A percentile compares a stretch with the other conserved stretches of the same genome.
These are phyloP conservation scores for Prenolepis imparis DNA, from an alignment of 2,888 invertebrate genomes.

Conservation along the genomic window DNA sequence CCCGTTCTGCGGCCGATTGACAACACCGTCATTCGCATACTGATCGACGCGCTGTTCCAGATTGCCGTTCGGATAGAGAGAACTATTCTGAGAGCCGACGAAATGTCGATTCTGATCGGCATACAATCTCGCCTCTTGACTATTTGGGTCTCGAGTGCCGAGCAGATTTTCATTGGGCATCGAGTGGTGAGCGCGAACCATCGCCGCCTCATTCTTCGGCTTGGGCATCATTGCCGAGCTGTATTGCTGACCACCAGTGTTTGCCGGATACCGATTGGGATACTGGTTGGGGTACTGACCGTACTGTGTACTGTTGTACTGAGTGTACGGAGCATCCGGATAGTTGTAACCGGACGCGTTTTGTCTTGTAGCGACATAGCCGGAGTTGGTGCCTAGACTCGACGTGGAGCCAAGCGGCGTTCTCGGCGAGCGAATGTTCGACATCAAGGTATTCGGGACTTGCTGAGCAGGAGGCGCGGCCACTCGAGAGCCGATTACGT, in stretches of 20 bases:
- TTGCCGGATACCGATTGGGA: constrained; percentile 56
- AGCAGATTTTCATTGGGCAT: constrained; percentile 24
- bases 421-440: constrained; percentile 72
- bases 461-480: constrained; percentile 78
- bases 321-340: constrained; percentile 78
- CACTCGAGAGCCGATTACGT: constrained; percentile 72
- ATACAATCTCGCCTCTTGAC: constrained; percentile 65
- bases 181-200: constrained; percentile 63
- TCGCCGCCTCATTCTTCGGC: constrained; percentile 73
- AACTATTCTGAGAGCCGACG: constrained; percentile 69
- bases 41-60: constrained; percentile 76
- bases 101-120: constrained; percentile 75
- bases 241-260: constrained; percentile 69
- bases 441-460: constrained; percentile 66
- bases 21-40: constrained; percentile 73
- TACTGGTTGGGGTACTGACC: constrained; percentile 77
- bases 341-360: constrained; percentile 76
- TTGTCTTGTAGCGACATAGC: constrained; percentile 52
- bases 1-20: constrained; percentile 66
- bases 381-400: constrained; percentile 76
- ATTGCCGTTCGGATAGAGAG: constrained; percentile 75
- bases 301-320: constrained; percentile 57
- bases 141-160: constrained; percentile 52
- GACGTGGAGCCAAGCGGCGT: constrained; percentile 83
- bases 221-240: constrained; percentile 37